Evolutionary conservation across 2,113 vertebrate species (phyloP), one percentile per base, ranked within the genome.

Genomic region (Corynorhinus townsendii): DNA sequence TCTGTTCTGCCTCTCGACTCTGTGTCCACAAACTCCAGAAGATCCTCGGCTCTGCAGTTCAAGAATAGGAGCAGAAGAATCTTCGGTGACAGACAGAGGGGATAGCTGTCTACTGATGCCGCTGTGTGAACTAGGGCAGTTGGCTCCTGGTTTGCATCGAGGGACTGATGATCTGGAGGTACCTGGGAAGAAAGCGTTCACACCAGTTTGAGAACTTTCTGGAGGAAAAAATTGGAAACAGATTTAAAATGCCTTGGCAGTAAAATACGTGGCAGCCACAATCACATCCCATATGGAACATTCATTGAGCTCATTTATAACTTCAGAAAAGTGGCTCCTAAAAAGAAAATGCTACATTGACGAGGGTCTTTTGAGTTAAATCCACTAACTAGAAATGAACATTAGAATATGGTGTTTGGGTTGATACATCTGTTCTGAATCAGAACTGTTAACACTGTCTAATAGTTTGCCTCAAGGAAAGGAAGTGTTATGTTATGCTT

Each of bases 31-130:
- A 95, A 98, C 98, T 95, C 98, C 98, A 82, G 98, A 98, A 88
- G 98, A 96, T 96, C 98, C 98, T 96, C 97, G 98, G 96, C 98
- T 98, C 97, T 99, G 98, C 96, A 99, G 98, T 97, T 99, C 98
- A 97, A 99, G 98, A 97, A 98, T 98, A 86, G 98, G 98, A 98
- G 98, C 98, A 85, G 98, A 98, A 97, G 98, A 98, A 96, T 98
- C 98, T 98, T 98, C 98, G 6, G 98, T 98, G 97, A 98, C 97
- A 94, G 98, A 98, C 49, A 98, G 98, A 94, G 98, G 98, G 86
- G 98, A 98, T 81, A 98, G 97, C 91, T 99, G 98, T 97, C 98
- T 98, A 97, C 98, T 98, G 98, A 98, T 98, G 97, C 98, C 97
- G 95, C 97, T 97, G 97, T 98, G 98, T 90, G 98, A 98, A 95